Base-by-base conservation (phyloP, 2,113 vertebrate genomes). In the Promerops cafer region DNA sequence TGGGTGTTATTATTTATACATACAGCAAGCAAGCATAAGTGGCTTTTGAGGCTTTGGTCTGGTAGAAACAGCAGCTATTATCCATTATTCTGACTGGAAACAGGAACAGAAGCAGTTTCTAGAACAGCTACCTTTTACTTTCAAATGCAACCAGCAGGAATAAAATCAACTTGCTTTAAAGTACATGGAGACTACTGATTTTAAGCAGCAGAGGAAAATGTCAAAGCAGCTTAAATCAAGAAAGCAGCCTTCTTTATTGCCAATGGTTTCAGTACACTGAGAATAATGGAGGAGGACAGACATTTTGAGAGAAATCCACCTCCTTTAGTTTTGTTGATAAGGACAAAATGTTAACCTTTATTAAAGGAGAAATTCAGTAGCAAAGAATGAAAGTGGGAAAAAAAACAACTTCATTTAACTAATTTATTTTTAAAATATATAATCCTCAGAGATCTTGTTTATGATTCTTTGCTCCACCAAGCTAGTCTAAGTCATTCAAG, bases 1-100 rank as follows among this genome's bases (percentile, higher is more conserved):
- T 72, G 57, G 49, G 6, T 72, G 28, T 28, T 94, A 71, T 93
- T 91, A 94, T 94, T 96, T 95, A 93, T 92, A 85, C 61, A 93
- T 89, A 82, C 52, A 91, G 31, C 61, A 93, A 85, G 49, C 44
- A 95, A 82, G 27, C 16, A 5, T 60, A 96, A 94, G 47, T 81
- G 52, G 42, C 19, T 94, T 95, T 89, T 85, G 57, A 91, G 57
- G 45, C 61, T 91, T 93, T 79, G 74, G 69, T 87, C 57, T 71
- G 60, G 37, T 84, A 49, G 60, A 87, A 94, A 76, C 65, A 71
- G 69, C 53, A 89, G 53, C 52, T 90, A 68, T 85, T 79, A 83
- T 64, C 81, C 53, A 53, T 87, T 96, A 65, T 91, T 75, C 78
- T 91, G 69, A 68, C 56, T 84, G 49, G 28, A 49, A 82, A 75